Evolutionary conservation across 2,113 vertebrate genomes (phyloP).

Genomic region (Mionectes macconnelli): DNA sequence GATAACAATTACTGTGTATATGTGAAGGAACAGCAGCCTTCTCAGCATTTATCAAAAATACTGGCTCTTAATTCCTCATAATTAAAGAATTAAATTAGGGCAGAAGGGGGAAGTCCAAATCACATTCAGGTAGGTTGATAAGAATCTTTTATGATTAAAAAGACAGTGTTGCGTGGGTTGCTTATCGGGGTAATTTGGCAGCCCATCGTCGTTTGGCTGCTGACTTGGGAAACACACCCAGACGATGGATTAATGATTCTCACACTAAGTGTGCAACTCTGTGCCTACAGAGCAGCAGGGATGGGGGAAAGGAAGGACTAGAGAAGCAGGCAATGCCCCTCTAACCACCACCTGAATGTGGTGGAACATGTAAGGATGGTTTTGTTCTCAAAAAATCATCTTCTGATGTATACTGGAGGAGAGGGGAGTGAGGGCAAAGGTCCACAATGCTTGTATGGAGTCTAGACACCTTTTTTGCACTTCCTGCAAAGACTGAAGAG

Average conservation of each 20-base stretch:
- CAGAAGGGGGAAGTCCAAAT: background rate
- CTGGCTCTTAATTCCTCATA: background rate
- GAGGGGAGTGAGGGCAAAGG: background rate
- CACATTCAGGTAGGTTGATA: background rate
- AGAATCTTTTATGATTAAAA: background rate
- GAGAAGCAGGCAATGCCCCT: background rate
- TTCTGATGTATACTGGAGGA: background rate
- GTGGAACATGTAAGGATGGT: background rate
- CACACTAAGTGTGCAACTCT: background rate
- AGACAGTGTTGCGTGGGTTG: background rate
- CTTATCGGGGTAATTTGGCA: background rate
- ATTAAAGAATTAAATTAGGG: background rate
- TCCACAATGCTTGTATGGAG: rapidly evolving
- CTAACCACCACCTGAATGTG: background rate
- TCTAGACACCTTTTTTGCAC: background rate
- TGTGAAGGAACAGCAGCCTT: background rate
- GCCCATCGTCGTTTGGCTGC: background rate
- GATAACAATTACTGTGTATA: background rate
- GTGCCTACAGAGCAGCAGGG: background rate
- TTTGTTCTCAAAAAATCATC: background rate
- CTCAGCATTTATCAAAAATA: background rate
- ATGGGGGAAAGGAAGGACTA: background rate
- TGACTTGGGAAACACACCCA: background rate
- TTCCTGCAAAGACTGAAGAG: background rate
- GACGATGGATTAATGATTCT: background rate